Conservation (phyloP, 2,113 vertebrate species). For the Sula dactylatra region DNA sequence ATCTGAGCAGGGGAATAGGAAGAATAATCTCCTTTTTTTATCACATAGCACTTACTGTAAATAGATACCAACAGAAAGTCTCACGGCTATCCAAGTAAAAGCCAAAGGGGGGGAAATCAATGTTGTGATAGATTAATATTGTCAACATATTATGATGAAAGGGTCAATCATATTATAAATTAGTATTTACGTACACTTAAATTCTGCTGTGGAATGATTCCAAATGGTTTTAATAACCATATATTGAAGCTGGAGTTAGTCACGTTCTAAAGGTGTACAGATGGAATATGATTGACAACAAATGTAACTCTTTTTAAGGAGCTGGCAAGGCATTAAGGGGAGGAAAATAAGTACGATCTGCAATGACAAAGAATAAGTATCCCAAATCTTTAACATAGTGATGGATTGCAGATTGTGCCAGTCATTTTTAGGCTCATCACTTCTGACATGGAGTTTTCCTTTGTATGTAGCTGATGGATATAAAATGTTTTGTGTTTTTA, state of each 20-base stretch:
- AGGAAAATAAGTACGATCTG: not conserved
- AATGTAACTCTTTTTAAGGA: not conserved
- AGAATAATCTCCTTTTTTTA: not conserved
- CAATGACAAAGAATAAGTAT: not conserved
- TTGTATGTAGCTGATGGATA: not conserved
- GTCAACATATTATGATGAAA: not conserved
- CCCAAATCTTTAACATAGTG: not conserved
- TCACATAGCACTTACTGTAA: not conserved
- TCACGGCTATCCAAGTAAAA: not conserved
- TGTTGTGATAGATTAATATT: not conserved
- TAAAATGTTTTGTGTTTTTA: not conserved
- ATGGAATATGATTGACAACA: not conserved
- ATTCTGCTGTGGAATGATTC: not conserved
- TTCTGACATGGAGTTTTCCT: not conserved
- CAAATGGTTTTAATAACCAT: not conserved
- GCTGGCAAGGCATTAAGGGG: not conserved
- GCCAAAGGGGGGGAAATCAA: not conserved
- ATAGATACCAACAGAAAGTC: not conserved
- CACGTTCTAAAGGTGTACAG: not conserved
- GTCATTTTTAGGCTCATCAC: not conserved
- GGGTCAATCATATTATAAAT: not conserved
- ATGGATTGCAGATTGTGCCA: not conserved
- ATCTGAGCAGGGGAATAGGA: not conserved
- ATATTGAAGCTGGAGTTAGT: not conserved
- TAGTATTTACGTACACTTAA: not conserved